phyloP scores from a whole-genome alignment of 2,113 vertebrate genomes.

The Todiramphus chloris region DNA sequence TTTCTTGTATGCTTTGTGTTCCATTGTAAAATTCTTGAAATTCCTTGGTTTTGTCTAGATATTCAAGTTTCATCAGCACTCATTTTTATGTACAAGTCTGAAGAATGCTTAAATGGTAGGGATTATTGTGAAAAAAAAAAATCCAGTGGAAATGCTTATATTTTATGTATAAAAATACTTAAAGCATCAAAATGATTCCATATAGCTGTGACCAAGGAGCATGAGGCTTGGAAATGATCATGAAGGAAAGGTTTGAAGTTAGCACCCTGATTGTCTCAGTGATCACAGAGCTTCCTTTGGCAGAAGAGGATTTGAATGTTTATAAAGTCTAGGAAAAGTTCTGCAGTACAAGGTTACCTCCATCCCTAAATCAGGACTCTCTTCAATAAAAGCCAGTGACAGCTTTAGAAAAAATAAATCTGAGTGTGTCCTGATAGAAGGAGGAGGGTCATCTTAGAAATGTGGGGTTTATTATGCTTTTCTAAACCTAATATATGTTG shows the following conservation, averaged over 20 bases:
- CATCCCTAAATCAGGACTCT: neutral
- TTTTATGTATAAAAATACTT: neutral
- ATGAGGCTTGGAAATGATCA: neutral
- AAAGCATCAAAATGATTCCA: neutral
- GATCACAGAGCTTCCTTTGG: neutral
- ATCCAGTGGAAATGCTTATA: neutral
- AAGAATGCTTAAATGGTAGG: neutral
- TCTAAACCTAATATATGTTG: neutral
- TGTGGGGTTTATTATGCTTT: rapidly evolving
- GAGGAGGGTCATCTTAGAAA: neutral
- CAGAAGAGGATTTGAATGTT: neutral
- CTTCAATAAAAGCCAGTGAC: neutral
- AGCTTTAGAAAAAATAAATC: neutral
- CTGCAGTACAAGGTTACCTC: neutral
- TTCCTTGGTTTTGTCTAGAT: neutral
- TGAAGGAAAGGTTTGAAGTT: neutral
- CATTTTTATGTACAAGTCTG: neutral
- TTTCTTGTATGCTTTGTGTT: neutral
- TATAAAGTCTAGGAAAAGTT: neutral
- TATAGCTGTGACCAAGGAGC: neutral
- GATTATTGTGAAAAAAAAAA: neutral
- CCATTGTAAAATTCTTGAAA: neutral
- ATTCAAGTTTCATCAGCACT: neutral
- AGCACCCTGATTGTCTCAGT: neutral
- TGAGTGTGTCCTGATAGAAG: neutral